These are phyloP conservation scores for Diadophis punctatus DNA, from an alignment of 2,113 vertebrate species.

Conservation along the genomic window DNA sequence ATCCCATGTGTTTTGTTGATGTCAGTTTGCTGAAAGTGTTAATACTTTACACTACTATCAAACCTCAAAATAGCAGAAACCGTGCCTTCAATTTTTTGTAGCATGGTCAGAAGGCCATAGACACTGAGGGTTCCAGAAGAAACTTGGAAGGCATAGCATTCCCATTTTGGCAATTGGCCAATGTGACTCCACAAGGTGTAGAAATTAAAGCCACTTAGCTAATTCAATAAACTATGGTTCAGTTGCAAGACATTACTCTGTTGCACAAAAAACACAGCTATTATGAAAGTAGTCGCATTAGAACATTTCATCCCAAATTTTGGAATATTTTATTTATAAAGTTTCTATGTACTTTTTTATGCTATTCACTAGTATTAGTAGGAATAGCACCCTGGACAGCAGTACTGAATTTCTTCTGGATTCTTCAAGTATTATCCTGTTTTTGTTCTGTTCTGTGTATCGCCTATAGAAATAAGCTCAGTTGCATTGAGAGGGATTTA, in stretches of 20 bases:
- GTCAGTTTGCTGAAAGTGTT: background rate
- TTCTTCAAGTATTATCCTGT: background rate
- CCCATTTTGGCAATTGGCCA: background rate
- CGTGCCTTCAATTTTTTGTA: background rate
- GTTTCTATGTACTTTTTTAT: background rate
- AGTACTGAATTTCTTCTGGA: background rate
- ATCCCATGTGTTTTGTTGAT: background rate
- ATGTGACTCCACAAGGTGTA: background rate
- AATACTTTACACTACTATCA: background rate
- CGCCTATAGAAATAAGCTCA: background rate
- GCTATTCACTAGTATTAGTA: background rate
- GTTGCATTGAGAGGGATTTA: background rate
- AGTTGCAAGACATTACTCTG: background rate
- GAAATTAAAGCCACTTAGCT: background rate
- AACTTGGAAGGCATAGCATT: background rate
- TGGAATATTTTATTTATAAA: background rate
- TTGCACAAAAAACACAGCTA: background rate
- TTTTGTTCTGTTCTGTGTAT: background rate
- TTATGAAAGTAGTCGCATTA: background rate
- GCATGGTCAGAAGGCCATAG: background rate
- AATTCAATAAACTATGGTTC: background rate
- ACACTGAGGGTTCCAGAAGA: background rate
- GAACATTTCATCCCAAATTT: background rate
- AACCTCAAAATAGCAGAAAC: background rate
- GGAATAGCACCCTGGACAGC: background rate